Conservation (phyloP, 2,113 vertebrate genomes). For the Apeltes quadracus region DNA sequence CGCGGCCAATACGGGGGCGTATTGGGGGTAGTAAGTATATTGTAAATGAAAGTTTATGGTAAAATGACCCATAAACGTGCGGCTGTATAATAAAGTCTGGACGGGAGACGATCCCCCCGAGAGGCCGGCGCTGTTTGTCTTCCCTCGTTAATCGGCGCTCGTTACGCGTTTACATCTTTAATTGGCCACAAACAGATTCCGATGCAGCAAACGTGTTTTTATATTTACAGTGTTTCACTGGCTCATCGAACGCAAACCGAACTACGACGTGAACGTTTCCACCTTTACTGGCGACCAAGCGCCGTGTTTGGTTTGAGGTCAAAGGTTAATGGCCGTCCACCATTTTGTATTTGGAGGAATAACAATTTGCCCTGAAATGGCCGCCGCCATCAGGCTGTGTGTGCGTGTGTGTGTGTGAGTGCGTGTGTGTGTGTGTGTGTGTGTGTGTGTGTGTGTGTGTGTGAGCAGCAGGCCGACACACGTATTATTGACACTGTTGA, state of each 20-base stretch:
- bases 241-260: neutral
- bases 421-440: constrained; percentile 1
- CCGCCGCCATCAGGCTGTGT: constrained; percentile 2
- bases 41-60: constrained; percentile 83
- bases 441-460: neutral
- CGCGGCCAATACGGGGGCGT: constrained; percentile 63
- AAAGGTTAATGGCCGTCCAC: constrained; percentile 16
- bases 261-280: no score
- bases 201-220: neutral
- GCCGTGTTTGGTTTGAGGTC: neutral
- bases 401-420: neutral
- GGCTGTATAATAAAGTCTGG: constrained; percentile 67
- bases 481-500: no score
- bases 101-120: constrained; percentile 23
- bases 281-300: no score
- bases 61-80: constrained; percentile 81
- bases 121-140: constrained; percentile 48
- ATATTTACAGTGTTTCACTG: no score
- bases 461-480: neutral
- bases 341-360: constrained; percentile 57
- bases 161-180: constrained; percentile 38
- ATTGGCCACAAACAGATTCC: neutral
- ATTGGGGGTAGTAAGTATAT: constrained; percentile 77
- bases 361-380: constrained; percentile 54
- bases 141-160: constrained; percentile 59